Conservation (phyloP, 2,888 invertebrate species). For the Cordilura impudica region DNA sequence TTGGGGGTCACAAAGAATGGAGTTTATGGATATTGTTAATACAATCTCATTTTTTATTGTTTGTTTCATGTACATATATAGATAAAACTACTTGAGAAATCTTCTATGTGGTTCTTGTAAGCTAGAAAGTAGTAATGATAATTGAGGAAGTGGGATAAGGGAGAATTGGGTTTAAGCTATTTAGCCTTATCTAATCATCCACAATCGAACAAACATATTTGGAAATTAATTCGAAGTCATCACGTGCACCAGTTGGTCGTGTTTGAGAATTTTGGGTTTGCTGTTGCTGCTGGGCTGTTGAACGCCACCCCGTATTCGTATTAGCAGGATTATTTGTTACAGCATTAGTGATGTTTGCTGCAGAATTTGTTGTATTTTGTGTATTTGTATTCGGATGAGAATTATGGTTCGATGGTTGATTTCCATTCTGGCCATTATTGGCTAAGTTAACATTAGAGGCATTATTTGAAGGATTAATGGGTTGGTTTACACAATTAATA, state of each 20-base stretch:
- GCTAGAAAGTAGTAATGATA: constrained; percentile 59
- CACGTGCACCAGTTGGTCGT: constrained; percentile 75
- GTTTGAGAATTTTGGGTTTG: constrained; percentile 73
- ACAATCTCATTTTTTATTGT: constrained; percentile 52
- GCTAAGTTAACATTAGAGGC: constrained; percentile 49
- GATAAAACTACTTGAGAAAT: constrained; percentile 62
- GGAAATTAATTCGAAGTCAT: constrained; percentile 77
- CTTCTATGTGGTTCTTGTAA: constrained; percentile 58
- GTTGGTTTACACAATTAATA: constrained; percentile 50
- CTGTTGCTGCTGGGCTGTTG: constrained; percentile 67
- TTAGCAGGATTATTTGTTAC: constrained; percentile 69
- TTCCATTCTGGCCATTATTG: constrained; percentile 60
- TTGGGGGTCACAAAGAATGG: too few species aligned
- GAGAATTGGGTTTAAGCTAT: constrained; percentile 50
- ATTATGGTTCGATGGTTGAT: constrained; percentile 60
- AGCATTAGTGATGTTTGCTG: constrained; percentile 79
- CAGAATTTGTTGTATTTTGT: constrained; percentile 77
- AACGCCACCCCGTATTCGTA: constrained; percentile 66
- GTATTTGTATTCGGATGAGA: constrained; percentile 70
- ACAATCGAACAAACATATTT: constrained; percentile 77
- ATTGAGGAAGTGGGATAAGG: constrained; percentile 51
- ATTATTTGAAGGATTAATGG: constrained; percentile 56
- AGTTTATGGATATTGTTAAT: too few species aligned
- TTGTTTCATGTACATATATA: constrained; percentile 33
- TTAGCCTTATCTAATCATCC: constrained; percentile 72